Evolutionary conservation across 2,113 vertebrate genomes (phyloP), one percentile per base, ranked within the genome.

Genomic region (Pseudopodoces humilis): DNA sequence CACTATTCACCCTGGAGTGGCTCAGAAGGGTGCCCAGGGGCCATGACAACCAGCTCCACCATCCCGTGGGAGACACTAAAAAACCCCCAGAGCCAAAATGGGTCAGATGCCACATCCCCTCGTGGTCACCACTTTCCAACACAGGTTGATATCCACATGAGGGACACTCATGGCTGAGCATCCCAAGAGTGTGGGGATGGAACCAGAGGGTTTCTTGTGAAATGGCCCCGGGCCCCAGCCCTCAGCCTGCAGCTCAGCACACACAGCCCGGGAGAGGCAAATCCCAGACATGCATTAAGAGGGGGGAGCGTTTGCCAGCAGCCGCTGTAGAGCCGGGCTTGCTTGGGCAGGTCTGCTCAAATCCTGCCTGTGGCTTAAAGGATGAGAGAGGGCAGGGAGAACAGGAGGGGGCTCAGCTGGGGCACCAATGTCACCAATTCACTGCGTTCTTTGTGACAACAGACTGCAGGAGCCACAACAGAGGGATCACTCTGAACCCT

Each of bases 1-100:
- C 1, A 12, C 35, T 23, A 18, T 39, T 76, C 13, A 30, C 58
- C 9, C 31, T 0, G 0, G 31, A 33, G 19, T 7, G 3, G 25
- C 53, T 27, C 33, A 4, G 3, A 37, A 59, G 35, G 46, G 68
- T 1, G 2, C 63, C 24, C 3, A 1, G 17, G 53, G 27, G 27
- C 23, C 1, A 0, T 3, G 6, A 24, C 30, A 39, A 22, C 8
- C 3, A 3, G 55, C 55, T 64, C 35, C 13, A 4, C 49, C 15
- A 10, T 28, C 63, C 22, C 1, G 3, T 68, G 86, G 58, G 62
- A 76, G 76, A 59, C 75, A 62, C 65, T 44, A 46, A 83, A 83
- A 82, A 55, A 49, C 4, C 10, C n/a, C n/a, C 71, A 70, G 43
- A 83, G 15, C 35, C 22, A 28, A 2, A 55, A 13, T 1, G 13